A percentile compares a stretch with the other conserved stretches of the same genome.
Conservation (phyloP, 2,888 invertebrate species). For the Mycalesis mineus region DNA sequence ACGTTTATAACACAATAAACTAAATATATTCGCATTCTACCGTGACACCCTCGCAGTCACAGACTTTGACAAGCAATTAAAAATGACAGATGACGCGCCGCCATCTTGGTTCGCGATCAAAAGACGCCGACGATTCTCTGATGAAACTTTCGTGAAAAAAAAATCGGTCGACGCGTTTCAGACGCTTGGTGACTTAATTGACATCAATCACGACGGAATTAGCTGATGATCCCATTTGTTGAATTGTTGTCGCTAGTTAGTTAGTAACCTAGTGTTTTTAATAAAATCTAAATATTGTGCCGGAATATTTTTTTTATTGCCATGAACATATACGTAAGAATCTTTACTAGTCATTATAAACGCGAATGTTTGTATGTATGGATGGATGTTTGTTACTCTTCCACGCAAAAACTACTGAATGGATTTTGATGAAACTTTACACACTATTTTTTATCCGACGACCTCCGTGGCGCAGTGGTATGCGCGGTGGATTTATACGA, state of each 20-base stretch:
- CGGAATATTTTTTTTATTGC: too few species aligned
- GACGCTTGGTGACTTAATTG: constrained; percentile 43
- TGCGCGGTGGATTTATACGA: too few species aligned
- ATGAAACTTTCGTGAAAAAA: constrained; percentile 39
- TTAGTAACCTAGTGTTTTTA: not conserved
- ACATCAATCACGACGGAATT: constrained; percentile 46
- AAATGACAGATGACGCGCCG: constrained; percentile 72
- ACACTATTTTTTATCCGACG: too few species aligned
- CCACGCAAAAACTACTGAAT: too few species aligned
- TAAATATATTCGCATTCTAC: constrained; percentile 68
- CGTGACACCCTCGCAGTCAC: constrained; percentile 44
- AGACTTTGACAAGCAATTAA: constrained; percentile 73
- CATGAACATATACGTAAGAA: too few species aligned
- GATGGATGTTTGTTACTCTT: too few species aligned
- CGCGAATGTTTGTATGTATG: too few species aligned
- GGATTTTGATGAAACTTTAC: too few species aligned
- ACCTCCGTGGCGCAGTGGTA: too few species aligned
- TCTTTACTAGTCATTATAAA: too few species aligned
- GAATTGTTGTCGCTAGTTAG: not conserved
- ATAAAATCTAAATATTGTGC: constrained; percentile 34
- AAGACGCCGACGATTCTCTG: constrained; percentile 44
- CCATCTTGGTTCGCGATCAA: constrained; percentile 63
- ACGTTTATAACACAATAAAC: constrained; percentile 73
- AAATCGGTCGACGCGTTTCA: constrained; percentile 58
- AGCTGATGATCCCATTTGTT: constrained; percentile 10